Evolutionary conservation across 2,113 vertebrate genomes (phyloP).

Genomic region (Otis tarda): DNA sequence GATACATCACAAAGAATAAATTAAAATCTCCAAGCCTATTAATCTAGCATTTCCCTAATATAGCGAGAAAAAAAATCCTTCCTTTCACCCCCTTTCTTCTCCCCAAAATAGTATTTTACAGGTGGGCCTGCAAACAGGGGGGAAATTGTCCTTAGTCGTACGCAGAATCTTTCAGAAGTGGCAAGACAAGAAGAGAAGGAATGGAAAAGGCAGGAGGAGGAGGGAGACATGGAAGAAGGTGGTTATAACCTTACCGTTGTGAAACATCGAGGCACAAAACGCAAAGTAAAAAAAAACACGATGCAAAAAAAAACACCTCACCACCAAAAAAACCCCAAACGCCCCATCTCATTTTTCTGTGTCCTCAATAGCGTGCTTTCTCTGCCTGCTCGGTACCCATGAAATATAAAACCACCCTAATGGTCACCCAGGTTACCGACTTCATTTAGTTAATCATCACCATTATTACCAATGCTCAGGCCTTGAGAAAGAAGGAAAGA

Average conservation of each 20-base stretch:
- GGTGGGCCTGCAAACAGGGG: background rate
- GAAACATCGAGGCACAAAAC: conserved; percentile 76
- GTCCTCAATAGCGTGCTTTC: conserved; percentile 73
- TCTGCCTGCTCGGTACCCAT: conserved; percentile 79
- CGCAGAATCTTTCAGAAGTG: background rate
- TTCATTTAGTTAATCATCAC: conserved; percentile 93
- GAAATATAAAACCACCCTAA: conserved; percentile 85
- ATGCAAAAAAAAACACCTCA: background rate
- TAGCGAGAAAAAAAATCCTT: background rate
- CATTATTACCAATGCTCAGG: conserved; percentile 83
- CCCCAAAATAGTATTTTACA: background rate
- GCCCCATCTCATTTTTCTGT: conserved; percentile 75
- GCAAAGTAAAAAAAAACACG: conserved; percentile 30
- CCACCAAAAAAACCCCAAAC: background rate
- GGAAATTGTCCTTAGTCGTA: background rate
- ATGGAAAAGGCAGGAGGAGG: background rate
- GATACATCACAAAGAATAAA: background rate
- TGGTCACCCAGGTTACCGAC: conserved; percentile 82
- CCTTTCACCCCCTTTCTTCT: background rate
- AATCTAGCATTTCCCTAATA: background rate
- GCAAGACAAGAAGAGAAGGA: conserved; percentile 11
- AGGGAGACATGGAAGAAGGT: conserved; percentile 60
- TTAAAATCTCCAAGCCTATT: background rate
- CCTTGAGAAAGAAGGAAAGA: conserved; percentile 73
- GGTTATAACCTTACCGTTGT: conserved; percentile 81